phyloP scores from a whole-genome alignment of 2,113 vertebrate genomes.

The Chaenogobius annularis region DNA sequence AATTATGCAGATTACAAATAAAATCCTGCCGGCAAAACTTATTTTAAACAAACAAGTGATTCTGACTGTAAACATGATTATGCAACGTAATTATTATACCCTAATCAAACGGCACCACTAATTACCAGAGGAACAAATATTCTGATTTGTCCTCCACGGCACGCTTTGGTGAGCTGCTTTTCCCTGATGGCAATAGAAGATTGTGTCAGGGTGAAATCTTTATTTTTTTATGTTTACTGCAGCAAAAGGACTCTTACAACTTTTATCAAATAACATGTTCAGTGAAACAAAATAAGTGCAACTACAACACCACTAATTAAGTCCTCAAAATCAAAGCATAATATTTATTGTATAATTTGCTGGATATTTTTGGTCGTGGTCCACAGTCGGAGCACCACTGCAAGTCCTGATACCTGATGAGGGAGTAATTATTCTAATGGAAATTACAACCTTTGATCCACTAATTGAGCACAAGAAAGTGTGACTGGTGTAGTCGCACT shows the following conservation, averaged over 20 bases:
- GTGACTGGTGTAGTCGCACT: background rate
- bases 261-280: conserved; percentile 40
- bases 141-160: conserved; percentile 29
- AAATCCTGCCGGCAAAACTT: conserved; percentile 69
- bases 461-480: conserved; percentile 1
- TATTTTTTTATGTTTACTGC: conserved; percentile 30
- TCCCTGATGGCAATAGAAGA: conserved; percentile 52
- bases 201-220: conserved; percentile 41
- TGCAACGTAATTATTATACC: conserved; percentile 65
- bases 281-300: background rate
- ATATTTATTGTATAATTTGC: conserved; percentile 20
- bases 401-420: background rate
- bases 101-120: conserved; percentile 70
- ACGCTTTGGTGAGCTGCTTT: conserved; percentile 34
- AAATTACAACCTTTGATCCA: conserved; percentile 16
- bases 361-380: conserved; percentile 5
- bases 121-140: conserved; percentile 69
- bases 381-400: background rate
- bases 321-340: conserved; percentile 15
- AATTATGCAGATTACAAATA: conserved; percentile 72
- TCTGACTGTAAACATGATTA: conserved; percentile 75
- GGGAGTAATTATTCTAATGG: background rate
- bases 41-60: conserved; percentile 75
- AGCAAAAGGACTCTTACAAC: conserved; percentile 28
- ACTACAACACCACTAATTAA: background rate